A percentile compares a stretch with the other conserved stretches of the same genome.
Conservation (phyloP, 2,888 invertebrate species). For the Harpalus rufipes region DNA sequence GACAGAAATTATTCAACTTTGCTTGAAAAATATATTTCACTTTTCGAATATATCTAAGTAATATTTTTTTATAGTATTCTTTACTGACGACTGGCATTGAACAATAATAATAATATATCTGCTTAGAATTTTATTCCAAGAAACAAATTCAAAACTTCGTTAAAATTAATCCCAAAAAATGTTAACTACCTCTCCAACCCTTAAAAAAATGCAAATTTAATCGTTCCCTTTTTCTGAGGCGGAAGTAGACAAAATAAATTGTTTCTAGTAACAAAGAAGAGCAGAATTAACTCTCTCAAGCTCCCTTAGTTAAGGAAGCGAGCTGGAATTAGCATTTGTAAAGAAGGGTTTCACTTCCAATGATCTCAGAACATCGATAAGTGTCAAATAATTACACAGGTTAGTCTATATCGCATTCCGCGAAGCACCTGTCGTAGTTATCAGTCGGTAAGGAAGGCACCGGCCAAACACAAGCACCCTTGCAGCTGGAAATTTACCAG, state of each 20-base stretch:
- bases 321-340: constrained; percentile 52
- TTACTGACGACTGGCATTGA: too few relatives aligned
- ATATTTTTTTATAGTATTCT: too few relatives aligned
- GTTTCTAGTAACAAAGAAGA: constrained; percentile 49
- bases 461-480: neutral
- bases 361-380: constrained; percentile 57
- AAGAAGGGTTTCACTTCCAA: constrained; percentile 58
- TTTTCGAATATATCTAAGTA: too few relatives aligned
- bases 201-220: constrained; percentile 28
- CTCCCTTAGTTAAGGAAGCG: constrained; percentile 26
- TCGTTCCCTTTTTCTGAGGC: neutral
- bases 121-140: too few relatives aligned
- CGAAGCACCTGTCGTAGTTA: constrained; percentile 51
- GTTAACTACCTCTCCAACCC: constrained; percentile 21
- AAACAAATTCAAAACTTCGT: neutral
- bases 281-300: constrained; percentile 24
- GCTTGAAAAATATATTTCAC: too few relatives aligned
- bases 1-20: neutral
- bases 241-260: constrained; percentile 56
- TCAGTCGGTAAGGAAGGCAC: constrained; percentile 25
- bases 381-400: constrained; percentile 65
- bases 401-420: constrained; percentile 48
- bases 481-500: constrained; percentile 40
- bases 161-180: constrained; percentile 36
- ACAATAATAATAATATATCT: too few relatives aligned